phyloP scores from a whole-genome alignment of 2,888 invertebrate species.

The Diplazon laetatorius region DNA sequence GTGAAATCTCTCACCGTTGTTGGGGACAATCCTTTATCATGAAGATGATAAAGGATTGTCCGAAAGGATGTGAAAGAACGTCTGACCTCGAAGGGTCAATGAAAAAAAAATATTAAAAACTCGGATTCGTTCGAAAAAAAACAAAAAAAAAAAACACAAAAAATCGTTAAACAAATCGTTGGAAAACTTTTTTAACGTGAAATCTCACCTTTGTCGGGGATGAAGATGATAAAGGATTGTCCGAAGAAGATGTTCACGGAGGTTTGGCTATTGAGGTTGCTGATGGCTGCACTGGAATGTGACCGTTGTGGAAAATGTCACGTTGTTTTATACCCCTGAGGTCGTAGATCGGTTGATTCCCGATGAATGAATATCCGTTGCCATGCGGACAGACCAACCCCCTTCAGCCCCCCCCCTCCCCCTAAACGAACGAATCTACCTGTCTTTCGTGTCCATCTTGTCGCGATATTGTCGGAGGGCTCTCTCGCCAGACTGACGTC shows the following conservation, averaged over 20 bases:
- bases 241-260: neutral
- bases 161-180: neutral
- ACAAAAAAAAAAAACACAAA: neutral
- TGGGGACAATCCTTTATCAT: too few species aligned
- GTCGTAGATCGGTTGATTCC: conserved; percentile 31
- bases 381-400: conserved; percentile 70
- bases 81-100: too few species aligned
- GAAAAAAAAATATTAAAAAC: neutral
- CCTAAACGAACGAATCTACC: conserved; percentile 55
- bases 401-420: too few species aligned
- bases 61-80: too few species aligned
- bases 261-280: conserved; percentile 17
- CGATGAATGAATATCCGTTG: conserved; percentile 66
- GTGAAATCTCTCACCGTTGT: too few species aligned
- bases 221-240: neutral
- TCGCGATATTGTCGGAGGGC: conserved; percentile 61
- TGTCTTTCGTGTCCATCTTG: conserved; percentile 62
- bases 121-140: neutral
- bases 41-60: too few species aligned
- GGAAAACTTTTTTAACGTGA: too few species aligned
- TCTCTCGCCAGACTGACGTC: conserved; percentile 69
- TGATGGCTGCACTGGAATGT: conserved; percentile 66
- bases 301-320: conserved; percentile 62
- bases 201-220: neutral
- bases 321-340: conserved; percentile 72